Conservation (phyloP, 1,140 invertebrate species). For the Adelges cooleyi region DNA sequence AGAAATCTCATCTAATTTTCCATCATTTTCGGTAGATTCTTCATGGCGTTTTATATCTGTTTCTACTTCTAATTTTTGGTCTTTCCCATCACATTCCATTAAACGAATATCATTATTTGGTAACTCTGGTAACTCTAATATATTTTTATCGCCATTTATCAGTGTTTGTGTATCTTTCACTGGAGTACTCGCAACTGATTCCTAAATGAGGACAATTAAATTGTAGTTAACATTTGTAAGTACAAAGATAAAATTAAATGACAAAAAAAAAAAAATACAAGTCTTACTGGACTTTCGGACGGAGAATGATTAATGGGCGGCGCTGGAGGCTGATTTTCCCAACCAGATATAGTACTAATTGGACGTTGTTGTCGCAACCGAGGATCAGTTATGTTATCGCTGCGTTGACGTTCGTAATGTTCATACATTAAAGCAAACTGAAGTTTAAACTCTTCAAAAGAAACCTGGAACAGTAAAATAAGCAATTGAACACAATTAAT, state of each 20-base stretch:
- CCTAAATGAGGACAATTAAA: background rate
- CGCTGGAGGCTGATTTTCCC: constrained; percentile 55
- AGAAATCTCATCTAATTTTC: too few species aligned
- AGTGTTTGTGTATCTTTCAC: background rate
- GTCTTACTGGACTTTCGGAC: constrained; percentile 3
- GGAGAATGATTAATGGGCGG: constrained; percentile 28
- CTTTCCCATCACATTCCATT: background rate
- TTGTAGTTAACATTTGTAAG: background rate
- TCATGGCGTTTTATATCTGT: background rate
- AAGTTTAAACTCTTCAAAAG: constrained; percentile 92
- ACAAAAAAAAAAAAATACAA: background rate
- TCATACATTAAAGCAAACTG: constrained; percentile 96
- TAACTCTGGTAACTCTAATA: background rate
- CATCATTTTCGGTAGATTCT: background rate
- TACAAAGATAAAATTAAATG: background rate
- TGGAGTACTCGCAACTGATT: constrained; percentile 11
- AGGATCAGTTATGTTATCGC: constrained; percentile 89
- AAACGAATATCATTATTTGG: background rate
- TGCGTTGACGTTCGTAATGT: constrained; percentile 84
- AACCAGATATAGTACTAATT: constrained; percentile 91
- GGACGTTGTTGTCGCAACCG: constrained; percentile 79
- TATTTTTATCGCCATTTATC: background rate
- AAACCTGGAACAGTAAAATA: constrained; percentile 49
- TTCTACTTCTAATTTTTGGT: background rate
- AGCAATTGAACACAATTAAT: background rate